Evolutionary conservation across 2,888 invertebrate genomes (phyloP), one percentile per base, ranked within the genome.

Genomic region (Mythimna lalbum): DNA sequence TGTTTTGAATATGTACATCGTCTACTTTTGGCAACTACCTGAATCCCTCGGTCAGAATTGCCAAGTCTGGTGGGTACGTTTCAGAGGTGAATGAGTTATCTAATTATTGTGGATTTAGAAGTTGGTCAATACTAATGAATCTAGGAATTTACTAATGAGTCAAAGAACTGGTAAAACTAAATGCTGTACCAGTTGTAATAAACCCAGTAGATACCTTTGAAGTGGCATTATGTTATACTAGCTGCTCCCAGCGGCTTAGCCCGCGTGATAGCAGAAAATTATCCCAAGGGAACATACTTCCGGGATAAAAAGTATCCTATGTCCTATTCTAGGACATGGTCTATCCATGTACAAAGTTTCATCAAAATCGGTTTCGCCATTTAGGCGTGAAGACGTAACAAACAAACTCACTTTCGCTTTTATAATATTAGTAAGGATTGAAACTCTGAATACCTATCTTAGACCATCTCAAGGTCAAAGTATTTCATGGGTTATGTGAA

Each of bases 11-110:
- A 61, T 3, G 12, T 65, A 5, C 14, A 50, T 66, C 39, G 43
- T 23, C 14, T 19, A 49, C 21, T 78, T 9, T 82, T 82, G 79
- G 82, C 82, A 70, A 23, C 49, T 65, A 43, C 31, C 33, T 65
- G 49, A 23, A 60, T 76, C 64, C 43, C 63, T 68, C 55, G 36
- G 73, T 70, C 12, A 55, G 52, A 57, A 66, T 33, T 79, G 65
- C 81, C 81, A 80, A 83, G 50, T 68, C 33, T 27, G 55, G 59
- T 33, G 57, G 4, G 14, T 17, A 50, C 21, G 14, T 12, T 10
- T 23, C 60, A 49, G 23, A 33, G 47, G 39, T 14, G 21, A 63
- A 59, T 49, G 21, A 31, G 69, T 33, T 31, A 65, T 39, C n/a
- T 49, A 49, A 17, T 2, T 33, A 10, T 66, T 50, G 23, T 23